Evolutionary conservation across 2,888 invertebrate species (phyloP).

Genomic region (Mechanitis mazaeus): DNA sequence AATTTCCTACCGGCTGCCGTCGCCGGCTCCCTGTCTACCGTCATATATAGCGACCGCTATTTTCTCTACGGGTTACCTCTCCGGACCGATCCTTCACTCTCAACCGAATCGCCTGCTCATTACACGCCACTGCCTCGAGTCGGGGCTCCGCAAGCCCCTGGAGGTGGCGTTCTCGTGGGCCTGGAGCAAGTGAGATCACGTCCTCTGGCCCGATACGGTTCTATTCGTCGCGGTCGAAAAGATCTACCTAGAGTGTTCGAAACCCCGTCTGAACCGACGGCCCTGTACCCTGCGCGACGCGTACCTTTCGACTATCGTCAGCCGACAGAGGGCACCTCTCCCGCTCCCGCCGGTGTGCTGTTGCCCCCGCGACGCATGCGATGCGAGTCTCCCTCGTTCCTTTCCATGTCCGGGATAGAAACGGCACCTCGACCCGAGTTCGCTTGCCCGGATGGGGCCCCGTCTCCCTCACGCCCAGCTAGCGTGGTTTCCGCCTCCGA

Average conservation of each 20-base stretch:
- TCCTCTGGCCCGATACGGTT: slow-evolving; percentile 29
- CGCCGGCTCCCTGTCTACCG: slow-evolving; percentile 51
- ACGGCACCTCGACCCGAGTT: slow-evolving; percentile 39
- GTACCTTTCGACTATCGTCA: slow-evolving; percentile 36
- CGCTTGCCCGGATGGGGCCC: slow-evolving; percentile 34
- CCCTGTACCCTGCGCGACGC: slow-evolving; percentile 32
- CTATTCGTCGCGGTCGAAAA: slow-evolving; percentile 30
- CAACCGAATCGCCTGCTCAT: slow-evolving; percentile 31
- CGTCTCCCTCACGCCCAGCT: slow-evolving; percentile 14
- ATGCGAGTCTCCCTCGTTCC: slow-evolving; percentile 29
- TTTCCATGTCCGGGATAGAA: slow-evolving; percentile 24
- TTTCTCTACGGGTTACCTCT: slow-evolving; percentile 65
- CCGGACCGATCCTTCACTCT: slow-evolving; percentile 39
- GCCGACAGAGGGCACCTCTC: slow-evolving; percentile 28
- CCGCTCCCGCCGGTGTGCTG: slow-evolving; percentile 32
- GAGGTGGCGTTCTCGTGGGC: slow-evolving; percentile 25
- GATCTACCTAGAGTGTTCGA: slow-evolving; percentile 32
- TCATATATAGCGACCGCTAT: slow-evolving; percentile 71
- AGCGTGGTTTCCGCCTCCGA: slow-evolving; percentile 13
- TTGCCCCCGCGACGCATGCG: slow-evolving; percentile 29
- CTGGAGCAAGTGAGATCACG: slow-evolving; percentile 14
- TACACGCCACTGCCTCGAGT: slow-evolving; percentile 18
- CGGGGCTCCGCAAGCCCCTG: slow-evolving; percentile 25
- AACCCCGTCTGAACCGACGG: slow-evolving; percentile 24
- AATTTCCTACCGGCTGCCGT: slow-evolving; percentile 44